Evolutionary conservation across 2,113 vertebrate genomes (phyloP).

Genomic region (Rostratula benghalensis): DNA sequence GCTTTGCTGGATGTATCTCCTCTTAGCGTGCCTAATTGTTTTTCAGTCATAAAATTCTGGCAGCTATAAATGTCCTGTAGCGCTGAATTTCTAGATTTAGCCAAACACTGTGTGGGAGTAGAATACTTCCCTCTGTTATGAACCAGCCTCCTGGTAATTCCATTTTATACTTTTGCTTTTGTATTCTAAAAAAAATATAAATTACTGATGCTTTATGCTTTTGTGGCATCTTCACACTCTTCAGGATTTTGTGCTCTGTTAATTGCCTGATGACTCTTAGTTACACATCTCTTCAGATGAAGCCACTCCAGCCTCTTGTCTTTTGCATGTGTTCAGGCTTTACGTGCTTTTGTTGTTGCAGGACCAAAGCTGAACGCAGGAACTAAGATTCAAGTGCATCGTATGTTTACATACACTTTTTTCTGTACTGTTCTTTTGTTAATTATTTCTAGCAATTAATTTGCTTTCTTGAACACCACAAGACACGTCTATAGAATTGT

Average conservation of each 20-base stretch:
- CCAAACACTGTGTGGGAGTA: background rate
- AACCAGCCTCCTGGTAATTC: conserved; percentile 1
- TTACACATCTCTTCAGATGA: background rate
- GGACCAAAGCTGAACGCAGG: background rate
- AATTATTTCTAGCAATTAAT: background rate
- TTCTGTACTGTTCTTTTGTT: background rate
- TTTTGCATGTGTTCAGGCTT: background rate
- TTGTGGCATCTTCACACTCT: background rate
- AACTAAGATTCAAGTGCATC: background rate
- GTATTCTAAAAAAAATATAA: background rate
- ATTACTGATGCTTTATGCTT: background rate
- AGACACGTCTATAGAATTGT: background rate
- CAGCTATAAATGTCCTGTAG: background rate
- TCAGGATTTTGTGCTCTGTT: background rate
- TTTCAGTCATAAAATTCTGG: conserved; percentile 11
- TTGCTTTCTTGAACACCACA: background rate
- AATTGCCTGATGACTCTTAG: background rate
- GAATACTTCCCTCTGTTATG: background rate
- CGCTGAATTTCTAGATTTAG: background rate
- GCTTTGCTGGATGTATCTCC: background rate
- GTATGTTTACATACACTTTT: background rate
- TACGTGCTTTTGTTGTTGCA: background rate
- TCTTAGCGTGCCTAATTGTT: background rate
- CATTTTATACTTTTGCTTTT: background rate
- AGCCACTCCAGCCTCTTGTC: background rate